Evolutionary conservation across 2,113 vertebrate species (phyloP).

Genomic region (Arothron firmamentum): DNA sequence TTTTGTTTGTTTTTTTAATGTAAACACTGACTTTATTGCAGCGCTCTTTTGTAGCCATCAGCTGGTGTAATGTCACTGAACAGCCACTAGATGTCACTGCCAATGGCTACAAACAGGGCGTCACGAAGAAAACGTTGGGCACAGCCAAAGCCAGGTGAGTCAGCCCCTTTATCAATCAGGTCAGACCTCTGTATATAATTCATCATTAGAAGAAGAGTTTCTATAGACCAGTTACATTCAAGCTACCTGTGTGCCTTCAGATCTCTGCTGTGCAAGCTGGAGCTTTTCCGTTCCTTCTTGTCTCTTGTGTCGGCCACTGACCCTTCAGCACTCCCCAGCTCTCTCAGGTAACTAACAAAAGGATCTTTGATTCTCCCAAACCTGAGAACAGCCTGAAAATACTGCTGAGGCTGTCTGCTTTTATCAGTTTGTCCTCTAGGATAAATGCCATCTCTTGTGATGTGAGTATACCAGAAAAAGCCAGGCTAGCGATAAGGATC

Average conservation of each 20-base stretch:
- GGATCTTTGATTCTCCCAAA: neutral
- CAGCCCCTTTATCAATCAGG: neutral
- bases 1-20: no score
- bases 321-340: constrained; percentile 74
- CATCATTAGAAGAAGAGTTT: neutral
- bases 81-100: constrained; percentile 91
- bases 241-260: constrained; percentile 61
- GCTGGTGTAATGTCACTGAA: constrained; percentile 87
- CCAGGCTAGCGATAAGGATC: no score
- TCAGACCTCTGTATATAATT: neutral
- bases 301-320: constrained; percentile 76
- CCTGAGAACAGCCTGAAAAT: neutral
- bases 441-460: no score
- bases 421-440: no score
- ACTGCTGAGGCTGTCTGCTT: no score
- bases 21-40: neutral
- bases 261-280: constrained; percentile 88
- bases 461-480: no score
- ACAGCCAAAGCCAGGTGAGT: constrained; percentile 81
- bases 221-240: neutral
- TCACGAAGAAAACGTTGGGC: constrained; percentile 81
- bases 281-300: constrained; percentile 85
- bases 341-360: constrained; percentile 79
- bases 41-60: constrained; percentile 80
- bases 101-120: constrained; percentile 89